Percentiles rank a stretch among this genome's conserved stretches.
These are phyloP conservation scores for Panthera tigris DNA, from an alignment of 2,113 vertebrate species.

Conservation along the genomic window DNA sequence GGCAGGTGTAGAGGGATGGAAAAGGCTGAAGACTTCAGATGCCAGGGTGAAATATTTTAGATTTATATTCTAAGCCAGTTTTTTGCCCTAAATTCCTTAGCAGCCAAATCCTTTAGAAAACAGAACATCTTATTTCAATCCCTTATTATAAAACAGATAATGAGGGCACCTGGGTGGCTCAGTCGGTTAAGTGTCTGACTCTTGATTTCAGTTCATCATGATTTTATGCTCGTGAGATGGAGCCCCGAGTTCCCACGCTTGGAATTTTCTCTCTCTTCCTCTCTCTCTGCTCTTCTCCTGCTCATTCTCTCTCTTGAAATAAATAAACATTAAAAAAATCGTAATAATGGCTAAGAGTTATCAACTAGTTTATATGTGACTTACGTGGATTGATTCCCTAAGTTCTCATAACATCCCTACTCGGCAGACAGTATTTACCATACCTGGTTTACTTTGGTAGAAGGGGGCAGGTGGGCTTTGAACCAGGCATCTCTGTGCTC, in stretches of 20 bases:
- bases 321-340: too few species aligned
- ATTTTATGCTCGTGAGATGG: too few species aligned
- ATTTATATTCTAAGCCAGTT: neutral
- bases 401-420: neutral
- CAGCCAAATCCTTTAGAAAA: constrained; percentile 1
- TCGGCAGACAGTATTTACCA: too few species aligned
- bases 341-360: neutral
- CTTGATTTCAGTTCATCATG: too few species aligned
- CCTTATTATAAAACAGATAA: neutral
- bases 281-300: too few species aligned
- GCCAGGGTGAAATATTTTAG: neutral
- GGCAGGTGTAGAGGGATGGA: neutral
- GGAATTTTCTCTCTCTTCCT: too few species aligned
- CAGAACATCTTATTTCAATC: neutral
- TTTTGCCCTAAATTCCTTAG: neutral
- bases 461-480: neutral
- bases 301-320: too few species aligned
- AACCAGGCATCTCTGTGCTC: neutral
- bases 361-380: neutral
- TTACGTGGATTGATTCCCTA: neutral
- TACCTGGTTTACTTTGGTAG: neutral
- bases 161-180: too few species aligned
- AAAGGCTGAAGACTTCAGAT: neutral
- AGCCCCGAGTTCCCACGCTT: too few species aligned
- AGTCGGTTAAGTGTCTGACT: too few species aligned